phyloP scores from a whole-genome alignment of 2,888 invertebrate species.

The Saturnia japonica region DNA sequence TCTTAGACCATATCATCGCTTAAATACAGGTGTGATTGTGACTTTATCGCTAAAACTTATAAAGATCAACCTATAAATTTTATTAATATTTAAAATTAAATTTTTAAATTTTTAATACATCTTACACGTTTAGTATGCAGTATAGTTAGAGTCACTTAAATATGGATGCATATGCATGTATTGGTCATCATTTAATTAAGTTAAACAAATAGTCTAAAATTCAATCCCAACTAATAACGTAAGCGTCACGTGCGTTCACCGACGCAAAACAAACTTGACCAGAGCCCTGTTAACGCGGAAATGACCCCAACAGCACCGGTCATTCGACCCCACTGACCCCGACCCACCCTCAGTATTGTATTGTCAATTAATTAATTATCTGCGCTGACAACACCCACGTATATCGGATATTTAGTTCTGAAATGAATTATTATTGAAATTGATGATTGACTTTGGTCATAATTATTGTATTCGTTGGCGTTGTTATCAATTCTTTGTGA shows the following conservation, averaged over 20 bases:
- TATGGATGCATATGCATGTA: not conserved
- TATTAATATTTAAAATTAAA: too few species aligned
- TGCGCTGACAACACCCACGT: conserved; percentile 46
- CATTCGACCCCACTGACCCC: conserved; percentile 21
- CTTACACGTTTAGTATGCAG: not conserved
- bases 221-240: conserved; percentile 38
- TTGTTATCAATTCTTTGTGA: not conserved
- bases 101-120: not conserved
- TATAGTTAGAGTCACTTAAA: not conserved
- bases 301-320: conserved; percentile 25
- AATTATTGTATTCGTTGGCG: conserved; percentile 37
- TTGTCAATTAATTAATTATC: conserved; percentile 77
- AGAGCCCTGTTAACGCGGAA: conserved; percentile 29
- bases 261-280: conserved; percentile 55
- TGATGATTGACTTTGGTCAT: conserved; percentile 59
- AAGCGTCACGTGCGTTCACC: conserved; percentile 55
- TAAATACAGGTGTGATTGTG: too few species aligned
- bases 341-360: conserved; percentile 50
- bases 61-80: too few species aligned
- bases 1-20: too few species aligned
- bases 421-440: conserved; percentile 70
- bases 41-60: too few species aligned
- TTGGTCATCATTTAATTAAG: conserved; percentile 7
- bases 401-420: conserved; percentile 43
- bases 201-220: conserved; percentile 38